Conservation (phyloP, 2,888 invertebrate species). For the Eumerus sabulonum region DNA sequence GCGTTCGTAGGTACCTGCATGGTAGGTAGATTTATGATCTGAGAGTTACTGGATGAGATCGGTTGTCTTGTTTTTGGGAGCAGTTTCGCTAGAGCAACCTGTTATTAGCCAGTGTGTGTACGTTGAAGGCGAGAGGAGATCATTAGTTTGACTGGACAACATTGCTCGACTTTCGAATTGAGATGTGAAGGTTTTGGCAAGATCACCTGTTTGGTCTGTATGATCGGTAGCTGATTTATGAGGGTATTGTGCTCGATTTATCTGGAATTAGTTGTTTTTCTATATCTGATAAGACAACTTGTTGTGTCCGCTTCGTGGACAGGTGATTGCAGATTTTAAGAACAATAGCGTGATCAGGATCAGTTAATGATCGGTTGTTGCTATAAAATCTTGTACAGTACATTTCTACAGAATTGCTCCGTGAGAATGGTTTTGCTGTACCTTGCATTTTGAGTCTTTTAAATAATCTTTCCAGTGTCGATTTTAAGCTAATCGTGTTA, state of each 20-base stretch:
- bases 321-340: constrained; percentile 7
- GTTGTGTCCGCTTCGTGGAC: not conserved
- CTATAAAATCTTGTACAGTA: too few relatives aligned
- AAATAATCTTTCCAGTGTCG: too few relatives aligned
- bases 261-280: constrained; percentile 7
- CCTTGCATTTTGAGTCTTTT: too few relatives aligned
- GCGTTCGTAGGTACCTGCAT: constrained; percentile 36
- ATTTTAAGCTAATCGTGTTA: too few relatives aligned
- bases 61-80: constrained; percentile 4
- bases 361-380: too few relatives aligned
- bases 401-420: too few relatives aligned
- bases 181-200: constrained; percentile 44
- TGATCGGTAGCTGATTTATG: constrained; percentile 43
- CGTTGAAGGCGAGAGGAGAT: constrained; percentile 47
- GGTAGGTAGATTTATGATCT: constrained; percentile 56
- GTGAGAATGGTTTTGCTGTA: too few relatives aligned
- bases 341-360: not conserved
- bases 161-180: constrained; percentile 19
- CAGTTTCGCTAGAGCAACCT: constrained; percentile 45
- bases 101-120: constrained; percentile 35
- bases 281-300: not conserved
- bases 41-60: constrained; percentile 29
- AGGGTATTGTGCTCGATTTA: constrained; percentile 33
- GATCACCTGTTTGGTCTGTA: constrained; percentile 52
- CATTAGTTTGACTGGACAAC: constrained; percentile 46